Evolutionary conservation across 2,797 vertebrate genomes (phyloP), one percentile per base, ranked within the genome.

Genomic region (Enteromius fasciolatus): DNA sequence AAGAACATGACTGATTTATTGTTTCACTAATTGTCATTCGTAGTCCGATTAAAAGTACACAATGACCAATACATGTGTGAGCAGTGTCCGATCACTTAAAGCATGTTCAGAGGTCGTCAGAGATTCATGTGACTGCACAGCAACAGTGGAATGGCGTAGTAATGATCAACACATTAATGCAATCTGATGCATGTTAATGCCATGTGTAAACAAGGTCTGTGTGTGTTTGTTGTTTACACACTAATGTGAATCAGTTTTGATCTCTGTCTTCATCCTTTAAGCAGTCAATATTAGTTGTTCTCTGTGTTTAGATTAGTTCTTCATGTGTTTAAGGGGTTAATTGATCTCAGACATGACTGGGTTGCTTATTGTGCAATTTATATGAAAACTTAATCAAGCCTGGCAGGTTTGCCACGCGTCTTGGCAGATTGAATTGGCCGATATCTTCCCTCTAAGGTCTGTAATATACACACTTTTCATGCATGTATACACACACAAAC

Each of bases 361-460:
- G 18, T 79, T 79, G 66, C 82, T 76, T 83, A 75, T 84, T 78
- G 66, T 82, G 82, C 84, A 84, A 61, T 80, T 82, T 33, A 11
- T 82, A 83, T 39, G 41, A 82, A 64, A 81, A 76, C 83, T 83
- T 83, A 87, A 87, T 87, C 82, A 86, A 82, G 63, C 79, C 76
- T 75, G 28, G 48, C 82, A 80, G 72, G 64, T 77, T 76, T 61
- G 23, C 74, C 48, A 41, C 50, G 63, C 48, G 14, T 39, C 81
- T 69, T 63, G 73, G 41, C 73, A 77, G 20, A 41, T 73, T 73
- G 79, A 78, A 82, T 64, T 72, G 61, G 79, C 33, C 33, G 57
- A 77, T 76, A 73, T 77, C 66, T 50, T 23, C 23, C 61, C 39
- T 83, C n/a, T 61, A 41, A 23, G 10, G n/a, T 73, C 28, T 64